Evolutionary conservation across 30 jellyfish, hydroid and myxozoan genomes (phyloP), one percentile per base, ranked within the genome.

Genomic region (Catostylus mosaicus): DNA sequence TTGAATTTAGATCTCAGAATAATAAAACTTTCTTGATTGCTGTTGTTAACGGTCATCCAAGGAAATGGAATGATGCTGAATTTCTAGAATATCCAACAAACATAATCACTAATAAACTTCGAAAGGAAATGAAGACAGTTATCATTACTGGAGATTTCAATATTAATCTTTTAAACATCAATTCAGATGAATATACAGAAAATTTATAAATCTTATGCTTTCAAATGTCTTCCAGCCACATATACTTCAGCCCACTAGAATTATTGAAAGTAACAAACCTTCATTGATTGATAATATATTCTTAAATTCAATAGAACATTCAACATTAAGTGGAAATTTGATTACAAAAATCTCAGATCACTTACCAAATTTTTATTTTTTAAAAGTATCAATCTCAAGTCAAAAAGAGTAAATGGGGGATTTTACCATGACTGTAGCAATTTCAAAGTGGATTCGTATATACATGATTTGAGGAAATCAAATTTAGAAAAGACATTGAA

Each of bases 221-320:
- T 80, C 90, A 0, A 64, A 80, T 65, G 65, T 80, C 50, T 80
- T 64, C 78, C 90, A 80, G 33, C 90, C 75, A 6, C 83, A 62
- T 61, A 77, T 59, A 11, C 70, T 61, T 18, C 78, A 56, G 79
- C 88, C 88, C 22, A 77, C 70, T 37, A 80, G 65, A 80, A 46
- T 64, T 11, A 27, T 50, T 5, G 36, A 62, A 24, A 45, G 35
- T 51, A 46, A 59, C 24, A 63, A 63, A 48, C 90, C 90, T 26
- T 32, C 90, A 47, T 66, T 80, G 51, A 80, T 80, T 20, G 90
- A 80, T 1, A 80, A 80, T 31, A 80, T 80, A 0, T 63, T 78
- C 30, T 34, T 80, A 22, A 80, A 65, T 34, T 80, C 83, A 16
- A 47, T 80, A 0, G 83, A 80, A 12, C 67, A 40, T 80, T 83